Conservation (phyloP, 2,113 vertebrate genomes). For the Mugil cephalus region DNA sequence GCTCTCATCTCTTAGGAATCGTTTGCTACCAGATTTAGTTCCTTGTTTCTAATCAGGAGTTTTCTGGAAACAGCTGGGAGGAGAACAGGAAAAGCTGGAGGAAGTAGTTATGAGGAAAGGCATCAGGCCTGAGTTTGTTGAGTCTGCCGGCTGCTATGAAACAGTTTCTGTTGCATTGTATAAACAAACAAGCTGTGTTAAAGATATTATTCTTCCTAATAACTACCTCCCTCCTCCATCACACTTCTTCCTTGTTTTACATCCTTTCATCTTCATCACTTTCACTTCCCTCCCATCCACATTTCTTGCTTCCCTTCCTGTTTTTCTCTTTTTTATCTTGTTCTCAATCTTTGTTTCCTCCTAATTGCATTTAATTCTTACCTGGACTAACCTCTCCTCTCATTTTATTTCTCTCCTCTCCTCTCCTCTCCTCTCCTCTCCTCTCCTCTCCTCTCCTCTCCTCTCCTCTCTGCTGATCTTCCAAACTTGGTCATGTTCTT, state of each 20-base stretch:
- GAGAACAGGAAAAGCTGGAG: conserved; percentile 2
- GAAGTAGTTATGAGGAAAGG: conserved; percentile 1
- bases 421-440: not conserved
- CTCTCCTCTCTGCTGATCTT: conserved; percentile 56
- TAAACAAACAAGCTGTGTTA: conserved; percentile 3
- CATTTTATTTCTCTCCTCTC: not conserved
- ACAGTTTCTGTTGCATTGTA: not conserved
- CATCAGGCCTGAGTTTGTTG: not conserved
- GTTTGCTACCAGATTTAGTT: too few species aligned
- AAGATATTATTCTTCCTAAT: not conserved
- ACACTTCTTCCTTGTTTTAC: not conserved
- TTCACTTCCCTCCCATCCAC: conserved; percentile 18
- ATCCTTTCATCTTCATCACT: not conserved
- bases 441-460: not conserved
- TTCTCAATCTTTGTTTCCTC: too few species aligned
- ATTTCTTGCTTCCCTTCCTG: not conserved
- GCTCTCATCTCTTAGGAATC: too few species aligned
- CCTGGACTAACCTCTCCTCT: conserved; percentile 10
- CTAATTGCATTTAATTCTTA: not conserved
- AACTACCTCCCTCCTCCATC: not conserved
- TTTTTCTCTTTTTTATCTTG: too few species aligned
- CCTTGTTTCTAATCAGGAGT: too few species aligned
- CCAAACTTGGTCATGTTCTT: conserved; percentile 85
- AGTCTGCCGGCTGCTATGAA: not conserved
- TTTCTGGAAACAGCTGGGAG: conserved; percentile 4